Evolutionary conservation across 2,113 vertebrate genomes (phyloP), one percentile per base, ranked within the genome.

Genomic region (Oncorhynchus keta): DNA sequence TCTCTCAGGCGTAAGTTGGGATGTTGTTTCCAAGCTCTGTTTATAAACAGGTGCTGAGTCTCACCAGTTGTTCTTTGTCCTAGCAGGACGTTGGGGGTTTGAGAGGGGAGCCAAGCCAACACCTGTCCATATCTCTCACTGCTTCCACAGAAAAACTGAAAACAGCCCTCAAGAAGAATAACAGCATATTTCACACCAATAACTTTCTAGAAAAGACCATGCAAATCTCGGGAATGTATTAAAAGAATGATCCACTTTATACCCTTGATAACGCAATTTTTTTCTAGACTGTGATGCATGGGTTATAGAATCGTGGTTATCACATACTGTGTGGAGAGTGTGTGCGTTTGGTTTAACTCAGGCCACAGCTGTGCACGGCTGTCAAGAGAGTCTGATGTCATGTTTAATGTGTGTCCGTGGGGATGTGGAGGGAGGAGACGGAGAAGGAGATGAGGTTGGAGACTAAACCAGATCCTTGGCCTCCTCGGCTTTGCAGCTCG

Each of bases 351-450:
- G 74, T 39, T 78, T 73, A 81, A 72, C 77, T 74, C 74, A 12
- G 64, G 83, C 82, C 83, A 80, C 93, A 93, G 89, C 92, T 93
- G 92, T 84, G 82, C 86, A 14, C 32, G 68, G 86, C 39, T 45
- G 39, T 45, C 39, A 9, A 11, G 39, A 82, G 88, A 76, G 74
- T 87, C 87, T 92, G 91, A 92, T 91, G 91, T 93, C 91, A 92
- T 91, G 82, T 79, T 81, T 89, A 90, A 92, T 90, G 85, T 86
- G 74, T 78, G 81, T 88, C 89, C 79, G 5, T 72, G 59, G 90
- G 90, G 90, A 91, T 73, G 85, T 39, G 39, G 81, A 57, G 81
- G 83, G 79, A 28, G 30, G 66, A 32, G 30, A 16, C 24, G 39
- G 14, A 9, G 20, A 35, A 39, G 64, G 64, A 9, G 39, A 39